Conservation (phyloP, 1,140 invertebrate species). For the Drosophila kohkoa region DNA sequence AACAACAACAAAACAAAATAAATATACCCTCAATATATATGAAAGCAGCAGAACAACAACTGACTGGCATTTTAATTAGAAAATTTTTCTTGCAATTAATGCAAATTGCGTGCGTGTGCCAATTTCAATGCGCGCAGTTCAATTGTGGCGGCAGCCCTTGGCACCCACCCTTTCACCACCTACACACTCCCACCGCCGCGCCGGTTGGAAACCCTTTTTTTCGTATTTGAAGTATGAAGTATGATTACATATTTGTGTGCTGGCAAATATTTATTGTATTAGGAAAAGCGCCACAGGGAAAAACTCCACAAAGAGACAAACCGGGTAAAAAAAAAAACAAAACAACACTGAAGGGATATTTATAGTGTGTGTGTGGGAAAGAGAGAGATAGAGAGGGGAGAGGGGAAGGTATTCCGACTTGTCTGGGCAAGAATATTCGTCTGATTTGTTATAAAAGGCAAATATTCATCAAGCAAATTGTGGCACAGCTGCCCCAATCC, state of each 20-base stretch:
- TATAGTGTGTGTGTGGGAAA: background rate
- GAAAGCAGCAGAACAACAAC: constrained; percentile 20
- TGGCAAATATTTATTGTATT: constrained; percentile 81
- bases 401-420: constrained; percentile 21
- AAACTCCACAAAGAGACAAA: constrained; percentile 41
- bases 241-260: constrained; percentile 78
- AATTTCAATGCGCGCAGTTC: constrained; percentile 73
- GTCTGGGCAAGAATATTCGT: constrained; percentile 52
- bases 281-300: constrained; percentile 57
- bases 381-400: background rate
- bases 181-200: background rate
- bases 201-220: constrained; percentile 54
- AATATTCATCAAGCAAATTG: constrained; percentile 79
- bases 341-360: no score
- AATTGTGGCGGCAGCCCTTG: constrained; percentile 45
- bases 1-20: background rate
- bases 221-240: constrained; percentile 58
- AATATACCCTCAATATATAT: no score
- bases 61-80: constrained; percentile 84
- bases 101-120: constrained; percentile 82
- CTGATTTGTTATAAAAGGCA: constrained; percentile 78
- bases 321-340: background rate
- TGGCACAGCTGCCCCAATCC: constrained; percentile 27
- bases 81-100: constrained; percentile 84
- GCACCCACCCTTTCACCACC: background rate